These are phyloP conservation scores for Hypomesus transpacificus DNA, from an alignment of 2,113 vertebrate species.

Conservation along the genomic window DNA sequence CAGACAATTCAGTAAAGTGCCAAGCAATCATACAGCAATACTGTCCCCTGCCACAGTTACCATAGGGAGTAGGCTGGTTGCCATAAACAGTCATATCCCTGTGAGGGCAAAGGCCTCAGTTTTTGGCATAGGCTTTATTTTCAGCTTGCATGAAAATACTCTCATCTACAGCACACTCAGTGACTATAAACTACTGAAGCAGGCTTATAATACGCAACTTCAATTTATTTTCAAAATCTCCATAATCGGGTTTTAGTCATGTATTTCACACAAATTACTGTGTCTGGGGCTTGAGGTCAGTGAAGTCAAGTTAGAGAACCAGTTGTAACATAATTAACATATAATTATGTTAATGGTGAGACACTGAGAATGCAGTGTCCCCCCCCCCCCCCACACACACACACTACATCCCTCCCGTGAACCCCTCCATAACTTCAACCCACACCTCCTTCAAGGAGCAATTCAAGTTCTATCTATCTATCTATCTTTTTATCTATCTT, in stretches of 20 bases:
- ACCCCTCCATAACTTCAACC: too few relatives aligned
- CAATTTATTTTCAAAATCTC: neutral
- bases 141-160: neutral
- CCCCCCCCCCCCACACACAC: too few relatives aligned
- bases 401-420: too few relatives aligned
- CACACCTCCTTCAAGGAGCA: too few relatives aligned
- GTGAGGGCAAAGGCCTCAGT: neutral
- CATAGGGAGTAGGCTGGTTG: neutral
- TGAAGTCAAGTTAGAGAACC: conserved; percentile 6
- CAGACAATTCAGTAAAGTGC: too few relatives aligned
- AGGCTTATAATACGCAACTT: neutral
- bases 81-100: neutral
- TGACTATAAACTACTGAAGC: neutral
- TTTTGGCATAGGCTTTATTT: neutral
- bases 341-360: too few relatives aligned
- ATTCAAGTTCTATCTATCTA: too few relatives aligned
- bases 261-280: neutral
- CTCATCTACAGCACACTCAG: too few relatives aligned
- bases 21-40: too few relatives aligned
- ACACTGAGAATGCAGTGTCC: too few relatives aligned
- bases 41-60: neutral
- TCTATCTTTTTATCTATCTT: conserved; percentile 2
- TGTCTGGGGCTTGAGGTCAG: conserved; percentile 8
- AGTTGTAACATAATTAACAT: too few relatives aligned
- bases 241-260: neutral